Evolutionary conservation across 2,113 vertebrate species (phyloP).

Genomic region (Cichladusa arquata): DNA sequence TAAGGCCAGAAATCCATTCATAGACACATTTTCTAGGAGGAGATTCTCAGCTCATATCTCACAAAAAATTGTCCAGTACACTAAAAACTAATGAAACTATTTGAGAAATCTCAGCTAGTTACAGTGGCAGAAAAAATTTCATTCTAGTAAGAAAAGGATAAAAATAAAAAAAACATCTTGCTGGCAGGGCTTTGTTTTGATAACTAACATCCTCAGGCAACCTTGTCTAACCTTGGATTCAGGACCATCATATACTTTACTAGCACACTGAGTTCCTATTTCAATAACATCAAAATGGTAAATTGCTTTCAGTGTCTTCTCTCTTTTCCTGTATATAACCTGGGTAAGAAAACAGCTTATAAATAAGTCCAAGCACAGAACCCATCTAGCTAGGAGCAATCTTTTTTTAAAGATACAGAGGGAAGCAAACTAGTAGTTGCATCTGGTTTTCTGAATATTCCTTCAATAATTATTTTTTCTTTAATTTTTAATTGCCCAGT

Average conservation of each 20-base stretch:
- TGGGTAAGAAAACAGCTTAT: background rate
- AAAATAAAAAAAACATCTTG: background rate
- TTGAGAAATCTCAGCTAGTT: background rate
- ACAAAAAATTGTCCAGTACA: background rate
- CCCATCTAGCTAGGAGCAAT: background rate
- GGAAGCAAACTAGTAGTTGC: background rate
- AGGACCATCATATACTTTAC: background rate
- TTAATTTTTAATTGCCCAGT: background rate
- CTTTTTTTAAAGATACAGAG: background rate
- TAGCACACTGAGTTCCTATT: background rate
- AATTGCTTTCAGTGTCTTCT: constrained; percentile 21
- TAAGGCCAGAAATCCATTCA: background rate
- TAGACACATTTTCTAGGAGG: background rate
- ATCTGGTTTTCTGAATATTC: background rate
- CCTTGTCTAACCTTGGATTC: constrained; percentile 4
- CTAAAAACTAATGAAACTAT: background rate
- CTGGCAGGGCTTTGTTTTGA: background rate
- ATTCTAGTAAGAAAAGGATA: background rate
- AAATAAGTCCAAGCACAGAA: background rate
- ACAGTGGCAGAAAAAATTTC: background rate
- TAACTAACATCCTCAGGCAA: background rate
- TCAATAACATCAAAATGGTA: constrained; percentile 7
- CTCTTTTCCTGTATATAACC: background rate
- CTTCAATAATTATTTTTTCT: background rate
- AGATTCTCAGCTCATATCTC: background rate